Conservation (phyloP, 2,888 invertebrate genomes). For the Lasioglossum figueresi region DNA sequence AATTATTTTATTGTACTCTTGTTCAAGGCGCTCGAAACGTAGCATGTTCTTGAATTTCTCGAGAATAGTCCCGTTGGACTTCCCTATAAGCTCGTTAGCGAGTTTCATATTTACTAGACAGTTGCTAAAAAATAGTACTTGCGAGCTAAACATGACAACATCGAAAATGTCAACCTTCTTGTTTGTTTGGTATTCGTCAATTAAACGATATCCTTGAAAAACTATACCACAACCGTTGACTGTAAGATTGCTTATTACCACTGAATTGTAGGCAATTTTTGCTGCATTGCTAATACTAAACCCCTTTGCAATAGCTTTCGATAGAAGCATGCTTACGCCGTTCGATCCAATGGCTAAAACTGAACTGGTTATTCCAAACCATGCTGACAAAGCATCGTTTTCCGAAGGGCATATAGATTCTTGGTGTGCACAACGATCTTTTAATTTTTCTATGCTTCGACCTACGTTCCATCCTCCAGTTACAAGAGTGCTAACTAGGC, state of each 20-base stretch:
- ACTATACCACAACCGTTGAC: constrained; percentile 67
- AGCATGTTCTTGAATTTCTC: constrained; percentile 71
- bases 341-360: constrained; percentile 67
- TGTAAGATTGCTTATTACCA: constrained; percentile 65
- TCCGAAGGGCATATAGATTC: too few relatives aligned
- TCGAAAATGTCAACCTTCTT: constrained; percentile 53
- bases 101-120: constrained; percentile 69
- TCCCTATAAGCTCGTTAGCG: constrained; percentile 68
- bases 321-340: constrained; percentile 67
- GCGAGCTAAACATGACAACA: constrained; percentile 62
- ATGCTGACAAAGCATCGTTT: constrained; percentile 63
- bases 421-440: constrained; percentile 55
- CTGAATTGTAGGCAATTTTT: constrained; percentile 66
- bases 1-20: constrained; percentile 20
- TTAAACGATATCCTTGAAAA: constrained; percentile 64
- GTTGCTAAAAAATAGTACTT: constrained; percentile 74
- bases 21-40: constrained; percentile 67
- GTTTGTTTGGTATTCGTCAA: constrained; percentile 51
- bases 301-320: constrained; percentile 64
- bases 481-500: not conserved
- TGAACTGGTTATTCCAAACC: constrained; percentile 71
- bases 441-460: constrained; percentile 66
- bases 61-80: constrained; percentile 68
- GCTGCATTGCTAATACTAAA: constrained; percentile 57
- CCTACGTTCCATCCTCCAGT: constrained; percentile 69